Evolutionary conservation across 2,888 invertebrate genomes (phyloP).

Genomic region (Entomobrya proxima): DNA sequence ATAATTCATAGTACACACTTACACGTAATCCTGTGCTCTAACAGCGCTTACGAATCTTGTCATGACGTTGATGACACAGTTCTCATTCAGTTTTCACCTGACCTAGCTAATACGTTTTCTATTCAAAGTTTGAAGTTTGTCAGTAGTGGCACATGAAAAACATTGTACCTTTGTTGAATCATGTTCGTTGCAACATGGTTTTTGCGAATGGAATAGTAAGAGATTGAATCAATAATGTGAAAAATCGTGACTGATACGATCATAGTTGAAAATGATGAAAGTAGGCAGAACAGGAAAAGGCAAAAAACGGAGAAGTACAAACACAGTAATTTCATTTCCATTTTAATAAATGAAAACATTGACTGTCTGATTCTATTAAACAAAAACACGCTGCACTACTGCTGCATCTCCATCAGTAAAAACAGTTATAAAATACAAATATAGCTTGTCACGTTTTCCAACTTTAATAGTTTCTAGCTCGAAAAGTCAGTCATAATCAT

Average conservation of each 20-base stretch:
- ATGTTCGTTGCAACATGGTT: not conserved
- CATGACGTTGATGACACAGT: slow-evolving; percentile 36
- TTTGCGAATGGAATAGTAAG: not conserved
- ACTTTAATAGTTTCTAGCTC: slow-evolving; percentile 25
- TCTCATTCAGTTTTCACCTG: slow-evolving; percentile 28
- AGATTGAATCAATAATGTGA: slow-evolving; percentile 17
- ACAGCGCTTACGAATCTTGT: not conserved
- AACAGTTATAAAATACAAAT: not conserved
- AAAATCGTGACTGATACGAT: slow-evolving; percentile 29
- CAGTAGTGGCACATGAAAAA: too few species aligned
- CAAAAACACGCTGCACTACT: not conserved
- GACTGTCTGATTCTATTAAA: not conserved
- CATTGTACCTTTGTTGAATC: not conserved
- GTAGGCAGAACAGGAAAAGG: not conserved
- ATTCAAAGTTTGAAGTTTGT: too few species aligned
- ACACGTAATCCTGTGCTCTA: not conserved
- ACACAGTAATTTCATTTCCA: not conserved
- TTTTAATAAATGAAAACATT: not conserved
- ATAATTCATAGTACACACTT: not conserved
- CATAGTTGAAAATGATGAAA: slow-evolving; percentile 2
- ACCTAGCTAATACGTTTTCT: too few species aligned
- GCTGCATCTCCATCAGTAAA: not conserved
- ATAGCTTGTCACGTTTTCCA: slow-evolving; percentile 17
- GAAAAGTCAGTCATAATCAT: slow-evolving; percentile 14
- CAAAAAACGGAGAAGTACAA: not conserved